Conservation (phyloP, 2,888 invertebrate genomes). For the Agrypnus murinus region DNA sequence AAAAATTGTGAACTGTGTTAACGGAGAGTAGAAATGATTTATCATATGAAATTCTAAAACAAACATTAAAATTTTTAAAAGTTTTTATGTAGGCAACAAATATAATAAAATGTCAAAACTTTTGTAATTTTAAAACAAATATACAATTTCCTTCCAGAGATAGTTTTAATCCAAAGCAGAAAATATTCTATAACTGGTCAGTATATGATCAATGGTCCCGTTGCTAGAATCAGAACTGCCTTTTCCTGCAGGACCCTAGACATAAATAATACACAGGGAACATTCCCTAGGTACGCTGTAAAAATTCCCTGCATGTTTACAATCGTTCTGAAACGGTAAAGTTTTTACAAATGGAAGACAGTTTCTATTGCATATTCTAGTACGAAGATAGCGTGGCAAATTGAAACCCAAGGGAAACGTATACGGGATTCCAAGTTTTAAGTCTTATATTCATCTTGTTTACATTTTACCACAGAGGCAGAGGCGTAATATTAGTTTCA, state of each 20-base stretch:
- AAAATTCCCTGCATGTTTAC: conserved; percentile 48
- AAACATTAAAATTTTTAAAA: too few relatives aligned
- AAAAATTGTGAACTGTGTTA: too few relatives aligned
- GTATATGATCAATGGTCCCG: conserved; percentile 27
- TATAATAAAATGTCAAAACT: too few relatives aligned
- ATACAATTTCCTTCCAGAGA: too few relatives aligned
- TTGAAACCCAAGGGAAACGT: conserved; percentile 47
- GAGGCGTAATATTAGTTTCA: conserved; percentile 48
- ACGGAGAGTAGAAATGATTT: too few relatives aligned
- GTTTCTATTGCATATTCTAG: conserved; percentile 46
- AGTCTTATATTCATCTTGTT: conserved; percentile 47
- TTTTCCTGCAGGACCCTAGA: conserved; percentile 36
- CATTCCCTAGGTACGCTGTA: conserved; percentile 48
- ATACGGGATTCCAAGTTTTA: conserved; percentile 46
- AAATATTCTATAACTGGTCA: conserved; percentile 20
- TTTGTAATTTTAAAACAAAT: too few relatives aligned
- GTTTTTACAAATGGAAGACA: conserved; percentile 48
- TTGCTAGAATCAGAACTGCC: conserved; percentile 39
- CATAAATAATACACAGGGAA: conserved; percentile 51
- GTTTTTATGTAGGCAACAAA: too few relatives aligned
- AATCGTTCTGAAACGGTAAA: conserved; percentile 46
- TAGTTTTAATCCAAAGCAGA: background rate
- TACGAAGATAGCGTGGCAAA: conserved; percentile 46
- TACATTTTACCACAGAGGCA: conserved; percentile 49
- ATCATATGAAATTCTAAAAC: too few relatives aligned